Evolutionary conservation across 2,113 vertebrate species (phyloP), one percentile per base, ranked within the genome.

Genomic region (Cyprinus carpio): DNA sequence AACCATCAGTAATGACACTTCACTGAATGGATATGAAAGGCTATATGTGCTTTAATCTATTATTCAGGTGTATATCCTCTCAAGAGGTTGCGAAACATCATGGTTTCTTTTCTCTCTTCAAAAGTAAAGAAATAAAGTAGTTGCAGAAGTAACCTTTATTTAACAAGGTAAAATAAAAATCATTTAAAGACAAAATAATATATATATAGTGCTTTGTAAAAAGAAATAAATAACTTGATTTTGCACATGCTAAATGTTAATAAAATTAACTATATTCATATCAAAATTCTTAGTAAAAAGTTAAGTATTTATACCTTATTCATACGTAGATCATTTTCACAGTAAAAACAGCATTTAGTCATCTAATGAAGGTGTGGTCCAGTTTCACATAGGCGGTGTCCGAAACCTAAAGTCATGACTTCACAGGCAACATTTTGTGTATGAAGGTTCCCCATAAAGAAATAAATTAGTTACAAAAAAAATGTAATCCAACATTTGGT

Each of bases 21-120:
- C 29, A 5, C 75, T 58, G 27, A 78, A 78, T 56, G n/a, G 23
- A 23, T 81, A 82, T 82, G 46, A 82, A 82, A 69, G 64, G 20
- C 60, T 49, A 7, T 64, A 6, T 12, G 4, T 6, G 20, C 65
- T 82, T 82, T 82, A 29, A 82, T 82, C 27, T 82, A 82, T 82
- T 54, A 82, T 82, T 56, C 65, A 71, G 81, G 18, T 56, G 4
- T 51, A 25, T 67, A 23, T 51, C 27, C 64, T 71, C 46, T 2
- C 1, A 6, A 82, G 29, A 37, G 29, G 10, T 34, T 23, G 20
- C 31, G 40, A 43, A 49, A 13, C 11, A 80, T 80, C 2, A 18
- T 64, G 34, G 16, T 11, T 37, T 71, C 43, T 54, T 37, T 71
- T 54, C 16, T 34, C 16, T 51, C 18, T 34, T 31, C 16, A 54